Conservation (phyloP, 1,140 invertebrate genomes). For the Apis laboriosa region DNA sequence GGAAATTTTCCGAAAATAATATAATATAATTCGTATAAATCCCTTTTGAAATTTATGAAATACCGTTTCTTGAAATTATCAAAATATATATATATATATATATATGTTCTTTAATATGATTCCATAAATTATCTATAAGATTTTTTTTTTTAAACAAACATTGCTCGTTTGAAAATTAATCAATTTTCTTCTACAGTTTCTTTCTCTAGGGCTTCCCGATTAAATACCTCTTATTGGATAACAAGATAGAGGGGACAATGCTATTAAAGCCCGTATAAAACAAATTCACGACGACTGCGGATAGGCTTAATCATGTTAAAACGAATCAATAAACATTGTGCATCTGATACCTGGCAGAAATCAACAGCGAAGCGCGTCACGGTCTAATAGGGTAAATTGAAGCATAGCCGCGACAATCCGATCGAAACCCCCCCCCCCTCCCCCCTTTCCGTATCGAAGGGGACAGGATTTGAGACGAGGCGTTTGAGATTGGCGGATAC, state of each 20-base stretch:
- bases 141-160: too few species aligned
- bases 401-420: conserved; percentile 24
- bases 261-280: not conserved
- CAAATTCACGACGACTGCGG: not conserved
- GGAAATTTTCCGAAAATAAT: too few species aligned
- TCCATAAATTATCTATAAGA: too few species aligned
- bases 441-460: not conserved
- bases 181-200: too few species aligned
- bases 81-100: too few species aligned
- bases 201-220: not conserved
- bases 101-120: too few species aligned
- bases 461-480: conserved; percentile 17
- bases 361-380: not conserved
- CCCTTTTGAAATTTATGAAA: too few species aligned
- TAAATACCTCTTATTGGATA: not conserved
- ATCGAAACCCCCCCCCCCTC: not conserved
- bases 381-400: conserved; percentile 35
- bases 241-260: not conserved
- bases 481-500: not conserved
- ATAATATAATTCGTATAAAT: too few species aligned
- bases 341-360: conserved; percentile 1
- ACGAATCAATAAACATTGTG: conserved; percentile 9
- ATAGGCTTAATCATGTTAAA: not conserved
- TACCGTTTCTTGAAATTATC: too few species aligned
- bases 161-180: not conserved